These are phyloP conservation scores for Bothrops jararaca DNA, from an alignment of 2,113 vertebrate genomes.

Conservation along the genomic window DNA sequence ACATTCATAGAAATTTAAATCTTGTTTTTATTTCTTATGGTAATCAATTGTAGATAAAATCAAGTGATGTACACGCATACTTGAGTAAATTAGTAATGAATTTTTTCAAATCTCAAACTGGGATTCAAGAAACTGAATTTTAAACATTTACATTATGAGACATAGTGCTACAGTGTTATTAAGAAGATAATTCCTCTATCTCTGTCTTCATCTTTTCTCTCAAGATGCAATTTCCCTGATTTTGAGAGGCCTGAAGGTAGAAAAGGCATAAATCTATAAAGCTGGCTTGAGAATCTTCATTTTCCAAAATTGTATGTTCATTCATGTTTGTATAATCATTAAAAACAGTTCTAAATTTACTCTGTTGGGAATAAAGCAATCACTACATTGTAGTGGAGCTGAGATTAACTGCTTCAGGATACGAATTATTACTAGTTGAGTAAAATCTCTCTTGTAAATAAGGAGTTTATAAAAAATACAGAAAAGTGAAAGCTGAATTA, in stretches of 20 bases:
- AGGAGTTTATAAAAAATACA: constrained; percentile 23
- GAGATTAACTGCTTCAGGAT: background rate
- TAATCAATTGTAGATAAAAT: background rate
- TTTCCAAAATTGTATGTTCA: background rate
- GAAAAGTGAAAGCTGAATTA: constrained; percentile 26
- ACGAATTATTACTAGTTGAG: constrained; percentile 30
- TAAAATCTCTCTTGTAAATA: constrained; percentile 25
- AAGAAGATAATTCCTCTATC: background rate
- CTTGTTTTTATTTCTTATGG: background rate
- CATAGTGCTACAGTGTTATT: background rate
- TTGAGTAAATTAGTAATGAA: background rate
- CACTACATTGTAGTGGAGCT: constrained; percentile 38
- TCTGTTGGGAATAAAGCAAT: constrained; percentile 2
- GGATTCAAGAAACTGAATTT: background rate
- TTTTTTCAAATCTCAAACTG: background rate
- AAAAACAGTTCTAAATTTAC: background rate
- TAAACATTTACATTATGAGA: background rate
- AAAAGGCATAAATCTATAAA: background rate
- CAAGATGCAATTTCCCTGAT: background rate
- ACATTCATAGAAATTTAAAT: background rate
- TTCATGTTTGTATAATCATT: background rate
- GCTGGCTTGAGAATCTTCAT: background rate
- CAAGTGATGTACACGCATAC: background rate
- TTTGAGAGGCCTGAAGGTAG: background rate
- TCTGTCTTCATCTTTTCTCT: background rate